phyloP scores from a whole-genome alignment of 2,113 vertebrate genomes.

The Dolichallabes microphthalmus region DNA sequence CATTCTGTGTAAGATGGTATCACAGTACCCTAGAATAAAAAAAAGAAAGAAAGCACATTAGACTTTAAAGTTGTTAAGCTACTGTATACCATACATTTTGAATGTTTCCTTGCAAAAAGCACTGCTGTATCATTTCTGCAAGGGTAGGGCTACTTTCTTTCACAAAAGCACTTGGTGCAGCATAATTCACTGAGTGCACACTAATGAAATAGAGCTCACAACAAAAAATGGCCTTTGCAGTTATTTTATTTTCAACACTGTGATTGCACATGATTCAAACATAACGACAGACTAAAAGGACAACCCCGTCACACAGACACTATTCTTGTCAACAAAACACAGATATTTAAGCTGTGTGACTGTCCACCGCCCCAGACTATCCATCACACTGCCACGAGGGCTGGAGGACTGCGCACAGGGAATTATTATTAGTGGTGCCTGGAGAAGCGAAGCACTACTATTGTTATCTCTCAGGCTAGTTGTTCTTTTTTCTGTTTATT shows the following conservation, averaged over 20 bases:
- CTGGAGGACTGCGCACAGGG: constrained; percentile 3
- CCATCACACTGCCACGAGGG: constrained; percentile 45
- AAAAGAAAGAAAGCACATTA: neutral
- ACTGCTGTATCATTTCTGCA: constrained; percentile 6
- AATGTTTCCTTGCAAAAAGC: neutral
- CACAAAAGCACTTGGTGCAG: constrained; percentile 27
- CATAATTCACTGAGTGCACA: constrained; percentile 40
- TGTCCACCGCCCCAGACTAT: constrained; percentile 41
- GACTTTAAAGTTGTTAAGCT: neutral
- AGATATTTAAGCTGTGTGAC: constrained; percentile 23
- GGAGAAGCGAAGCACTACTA: no score
- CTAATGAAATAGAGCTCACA: constrained; percentile 28
- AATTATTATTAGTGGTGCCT: neutral
- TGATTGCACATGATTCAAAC: constrained; percentile 5
- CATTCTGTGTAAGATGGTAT: constrained; percentile 41
- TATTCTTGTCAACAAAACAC: neutral
- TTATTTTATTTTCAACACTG: constrained; percentile 3
- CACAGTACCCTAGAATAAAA: constrained; percentile 24
- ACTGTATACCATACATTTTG: neutral
- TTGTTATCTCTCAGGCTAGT: no score
- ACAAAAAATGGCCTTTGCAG: constrained; percentile 18
- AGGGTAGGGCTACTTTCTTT: constrained; percentile 32
- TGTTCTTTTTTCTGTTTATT: no score
- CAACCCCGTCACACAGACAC: neutral
- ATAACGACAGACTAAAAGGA: neutral